These are phyloP conservation scores for Dromaius novaehollandiae DNA, from an alignment of 2,113 vertebrate species.

Conservation along the genomic window DNA sequence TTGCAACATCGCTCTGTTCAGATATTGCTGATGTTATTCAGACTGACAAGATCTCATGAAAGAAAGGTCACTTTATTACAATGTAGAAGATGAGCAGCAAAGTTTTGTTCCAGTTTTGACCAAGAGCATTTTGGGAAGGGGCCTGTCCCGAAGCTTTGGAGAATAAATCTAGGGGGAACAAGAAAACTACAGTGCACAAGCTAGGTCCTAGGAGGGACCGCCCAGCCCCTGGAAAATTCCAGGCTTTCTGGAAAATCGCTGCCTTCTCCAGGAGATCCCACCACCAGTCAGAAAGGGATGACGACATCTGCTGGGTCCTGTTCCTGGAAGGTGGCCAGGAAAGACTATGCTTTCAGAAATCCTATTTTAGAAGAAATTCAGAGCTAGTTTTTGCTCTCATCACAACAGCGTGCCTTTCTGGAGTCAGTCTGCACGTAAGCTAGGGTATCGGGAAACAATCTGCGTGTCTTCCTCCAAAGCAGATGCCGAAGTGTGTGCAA, in stretches of 20 bases:
- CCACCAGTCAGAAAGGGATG: neutral
- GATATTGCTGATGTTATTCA: neutral
- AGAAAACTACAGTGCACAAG: no score
- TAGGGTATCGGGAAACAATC: neutral
- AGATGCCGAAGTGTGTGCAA: fast-evolving
- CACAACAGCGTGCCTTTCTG: neutral
- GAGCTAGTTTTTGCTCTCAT: neutral
- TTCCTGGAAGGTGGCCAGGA: neutral
- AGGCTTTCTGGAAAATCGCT: neutral
- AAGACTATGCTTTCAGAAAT: neutral
- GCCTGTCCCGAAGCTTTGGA: no score
- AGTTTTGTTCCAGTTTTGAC: neutral
- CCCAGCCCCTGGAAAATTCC: no score
- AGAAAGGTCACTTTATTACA: neutral
- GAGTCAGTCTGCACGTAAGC: neutral
- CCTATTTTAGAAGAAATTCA: neutral
- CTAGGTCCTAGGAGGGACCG: no score
- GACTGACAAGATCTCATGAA: neutral
- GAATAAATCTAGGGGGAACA: no score
- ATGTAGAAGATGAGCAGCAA: neutral
- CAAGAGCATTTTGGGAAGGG: no score
- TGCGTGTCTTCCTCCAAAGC: neutral
- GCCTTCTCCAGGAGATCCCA: neutral
- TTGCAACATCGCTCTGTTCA: neutral
- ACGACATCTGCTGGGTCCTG: fast-evolving